Percentiles rank a stretch among this genome's conserved stretches.
These are phyloP conservation scores for Neogale vison DNA, from an alignment of 2,113 vertebrate genomes.

Conservation along the genomic window DNA sequence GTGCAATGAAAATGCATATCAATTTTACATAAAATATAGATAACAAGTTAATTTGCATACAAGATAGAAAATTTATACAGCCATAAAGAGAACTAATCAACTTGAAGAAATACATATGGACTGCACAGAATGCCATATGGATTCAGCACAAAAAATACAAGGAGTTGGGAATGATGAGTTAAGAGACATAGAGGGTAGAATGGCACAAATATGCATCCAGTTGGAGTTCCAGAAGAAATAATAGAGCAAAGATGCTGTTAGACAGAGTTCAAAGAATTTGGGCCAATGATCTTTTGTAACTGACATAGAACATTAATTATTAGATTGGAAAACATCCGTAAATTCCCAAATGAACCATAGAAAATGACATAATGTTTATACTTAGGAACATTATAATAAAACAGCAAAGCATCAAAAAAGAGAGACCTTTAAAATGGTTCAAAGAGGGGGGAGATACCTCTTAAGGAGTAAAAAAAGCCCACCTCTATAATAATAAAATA, in stretches of 20 bases:
- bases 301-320: not conserved
- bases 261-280: not conserved
- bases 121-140: not conserved
- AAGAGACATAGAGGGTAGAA: not conserved
- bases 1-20: not conserved
- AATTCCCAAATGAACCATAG: not conserved
- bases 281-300: not conserved
- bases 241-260: not conserved
- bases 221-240: not conserved
- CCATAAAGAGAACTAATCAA: not conserved
- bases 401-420: not conserved
- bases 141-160: not conserved
- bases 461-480: not conserved
- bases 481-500: not conserved
- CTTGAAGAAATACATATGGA: not conserved
- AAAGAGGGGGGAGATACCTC: not conserved
- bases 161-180: not conserved
- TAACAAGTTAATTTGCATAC: not conserved
- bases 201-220: not conserved
- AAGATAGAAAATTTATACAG: not conserved
- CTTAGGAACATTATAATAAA: not conserved
- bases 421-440: not conserved
- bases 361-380: not conserved
- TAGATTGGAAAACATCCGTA: not conserved
- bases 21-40: not conserved